Conservation (phyloP, 2,888 invertebrate species). For the Scaptomyza cyrtandrae region DNA sequence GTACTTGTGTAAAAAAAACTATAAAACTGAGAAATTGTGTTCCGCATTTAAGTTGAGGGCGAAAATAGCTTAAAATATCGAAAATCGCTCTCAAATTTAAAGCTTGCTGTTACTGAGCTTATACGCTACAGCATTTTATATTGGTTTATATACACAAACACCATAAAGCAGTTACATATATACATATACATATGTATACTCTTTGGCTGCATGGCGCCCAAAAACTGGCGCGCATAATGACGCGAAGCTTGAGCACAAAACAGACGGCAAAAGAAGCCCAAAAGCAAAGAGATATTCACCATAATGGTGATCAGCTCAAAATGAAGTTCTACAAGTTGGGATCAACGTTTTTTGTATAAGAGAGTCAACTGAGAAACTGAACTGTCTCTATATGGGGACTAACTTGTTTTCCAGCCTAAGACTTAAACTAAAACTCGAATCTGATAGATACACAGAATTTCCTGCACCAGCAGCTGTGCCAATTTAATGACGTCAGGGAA, state of each 20-base stretch:
- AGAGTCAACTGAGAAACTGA: slow-evolving; percentile 22
- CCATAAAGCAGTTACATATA: slow-evolving; percentile 18
- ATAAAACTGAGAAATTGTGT: slow-evolving; percentile 4
- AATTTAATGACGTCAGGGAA: slow-evolving; percentile 43
- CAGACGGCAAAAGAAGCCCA: slow-evolving; percentile 52
- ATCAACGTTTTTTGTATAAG: slow-evolving; percentile 38
- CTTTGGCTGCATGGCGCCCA: slow-evolving; percentile 58
- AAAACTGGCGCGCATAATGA: slow-evolving; percentile 68
- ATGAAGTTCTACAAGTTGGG: slow-evolving; percentile 13
- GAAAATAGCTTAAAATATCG: not conserved
- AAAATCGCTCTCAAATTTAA: slow-evolving; percentile 14
- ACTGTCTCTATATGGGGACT: slow-evolving; percentile 8
- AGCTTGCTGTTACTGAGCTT: not conserved
- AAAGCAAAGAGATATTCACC: slow-evolving; percentile 45
- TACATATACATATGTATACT: not conserved
- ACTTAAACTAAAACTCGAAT: slow-evolving; percentile 12
- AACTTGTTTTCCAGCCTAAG: slow-evolving; percentile 48
- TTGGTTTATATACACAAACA: slow-evolving; percentile 21
- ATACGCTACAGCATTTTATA: slow-evolving; percentile 23
- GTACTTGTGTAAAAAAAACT: not conserved
- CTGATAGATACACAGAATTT: slow-evolving; percentile 70
- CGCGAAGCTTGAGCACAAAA: slow-evolving; percentile 58
- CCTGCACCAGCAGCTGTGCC: slow-evolving; percentile 57
- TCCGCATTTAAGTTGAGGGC: not conserved
- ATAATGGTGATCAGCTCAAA: slow-evolving; percentile 23